These are phyloP conservation scores for Rhinogobius similis DNA, from an alignment of 2,113 vertebrate genomes.

Conservation along the genomic window DNA sequence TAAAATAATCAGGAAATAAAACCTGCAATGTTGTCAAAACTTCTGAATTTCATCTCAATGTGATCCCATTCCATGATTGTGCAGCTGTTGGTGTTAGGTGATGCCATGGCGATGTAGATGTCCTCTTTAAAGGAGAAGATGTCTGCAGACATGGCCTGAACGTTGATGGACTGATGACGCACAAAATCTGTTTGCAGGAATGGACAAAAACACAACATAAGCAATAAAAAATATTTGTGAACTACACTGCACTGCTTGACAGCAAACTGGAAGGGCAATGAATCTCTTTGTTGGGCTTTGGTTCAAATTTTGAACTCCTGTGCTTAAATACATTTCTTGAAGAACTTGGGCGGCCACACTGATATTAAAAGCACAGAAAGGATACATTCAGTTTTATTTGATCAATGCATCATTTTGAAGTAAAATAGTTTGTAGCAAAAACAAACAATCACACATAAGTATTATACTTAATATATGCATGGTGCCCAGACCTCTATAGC, in stretches of 20 bases:
- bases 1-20: slow-evolving; percentile 15
- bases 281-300: too few relatives aligned
- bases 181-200: slow-evolving; percentile 86
- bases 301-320: too few relatives aligned
- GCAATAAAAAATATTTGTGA: not conserved
- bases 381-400: too few relatives aligned
- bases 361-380: too few relatives aligned
- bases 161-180: slow-evolving; percentile 90
- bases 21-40: slow-evolving; percentile 98
- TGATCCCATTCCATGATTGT: slow-evolving; percentile 98
- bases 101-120: slow-evolving; percentile 91
- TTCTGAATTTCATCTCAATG: slow-evolving; percentile 96
- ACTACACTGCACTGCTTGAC: not conserved
- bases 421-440: too few relatives aligned
- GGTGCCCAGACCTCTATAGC: too few relatives aligned
- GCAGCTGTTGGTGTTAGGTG: slow-evolving; percentile 95
- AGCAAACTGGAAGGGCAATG: not conserved
- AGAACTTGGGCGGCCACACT: too few relatives aligned
- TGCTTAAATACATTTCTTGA: too few relatives aligned
- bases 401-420: too few relatives aligned
- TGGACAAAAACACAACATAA: slow-evolving; percentile 15
- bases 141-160: slow-evolving; percentile 93
- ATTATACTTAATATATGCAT: slow-evolving; percentile 22
- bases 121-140: slow-evolving; percentile 95
- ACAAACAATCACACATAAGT: too few relatives aligned